Evolutionary conservation across 2,888 invertebrate genomes (phyloP), one percentile per base, ranked within the genome.

Genomic region (Drosophila putrida): DNA sequence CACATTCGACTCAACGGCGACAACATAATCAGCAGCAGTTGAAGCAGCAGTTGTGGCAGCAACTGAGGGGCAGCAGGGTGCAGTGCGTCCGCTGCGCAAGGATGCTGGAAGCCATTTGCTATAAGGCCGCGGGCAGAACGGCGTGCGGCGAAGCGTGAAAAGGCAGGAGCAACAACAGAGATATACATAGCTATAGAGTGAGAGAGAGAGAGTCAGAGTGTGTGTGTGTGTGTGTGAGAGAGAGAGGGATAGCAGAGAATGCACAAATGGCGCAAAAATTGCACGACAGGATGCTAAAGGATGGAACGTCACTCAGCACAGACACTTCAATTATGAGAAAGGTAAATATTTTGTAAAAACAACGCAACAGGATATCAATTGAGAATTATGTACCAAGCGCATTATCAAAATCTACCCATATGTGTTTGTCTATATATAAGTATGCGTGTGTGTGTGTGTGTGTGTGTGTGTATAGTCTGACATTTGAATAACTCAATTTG

Each of bases 351-450:
- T 82, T 89, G 88, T 90, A 79, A 87, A 90, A 90, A 91, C 90
- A 91, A 90, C 91, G 87, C 91, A 90, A 90, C 91, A 91, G 91
- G 91, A 91, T 83, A 90, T 90, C 91, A 86, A 91, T 91, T 89
- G 83, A 80, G 79, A 84, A 88, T 90, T 88, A 88, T 89, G 79
- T 79, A 11, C 50, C 50, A 63, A 60, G 60, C 60, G 76, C 78
- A 88, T 87, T 83, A 83, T 75, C 89, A 75, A 83, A 84, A 89
- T 88, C 75, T 64, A 84, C 75, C 87, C 89, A 88, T 87, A 66
- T 88, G 80, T 50, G 65, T 69, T 41, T 41, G 38, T 25, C 15
- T 59, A 36, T 36, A 28, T 50, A 36, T 27, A 50, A 28, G 41
- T 49, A 49, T 28, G 58, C 47, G 59, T 35, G 33, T 25, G 53